Conservation (phyloP, 2,113 vertebrate species). For the Oncorhynchus masou region DNA sequence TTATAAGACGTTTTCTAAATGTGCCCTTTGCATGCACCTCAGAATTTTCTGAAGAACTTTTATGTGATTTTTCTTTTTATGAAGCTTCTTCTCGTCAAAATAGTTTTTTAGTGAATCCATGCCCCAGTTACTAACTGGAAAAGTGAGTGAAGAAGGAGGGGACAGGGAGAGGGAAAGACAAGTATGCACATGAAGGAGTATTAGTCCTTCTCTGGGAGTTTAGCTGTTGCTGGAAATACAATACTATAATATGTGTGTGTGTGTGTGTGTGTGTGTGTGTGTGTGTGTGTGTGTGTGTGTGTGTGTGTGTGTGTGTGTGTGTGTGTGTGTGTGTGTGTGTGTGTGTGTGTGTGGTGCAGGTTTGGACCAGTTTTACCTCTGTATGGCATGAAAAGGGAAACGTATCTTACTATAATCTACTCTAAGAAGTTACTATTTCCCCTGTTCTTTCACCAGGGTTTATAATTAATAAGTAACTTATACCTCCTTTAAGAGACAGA, state of each 20-base stretch:
- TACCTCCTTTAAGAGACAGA: no score
- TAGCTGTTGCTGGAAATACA: conserved; percentile 61
- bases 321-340: background rate
- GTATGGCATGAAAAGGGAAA: conserved; percentile 7
- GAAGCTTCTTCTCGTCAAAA: no score
- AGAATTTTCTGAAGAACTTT: no score
- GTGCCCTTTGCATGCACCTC: no score
- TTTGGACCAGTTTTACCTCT: background rate
- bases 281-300: background rate
- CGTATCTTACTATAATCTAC: conserved; percentile 36
- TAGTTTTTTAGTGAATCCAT: no score
- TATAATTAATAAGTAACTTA: no score
- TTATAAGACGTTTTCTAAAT: no score
- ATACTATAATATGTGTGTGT: conserved; percentile 64
- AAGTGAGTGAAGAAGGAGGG: conserved; percentile 32
- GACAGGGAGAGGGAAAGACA: conserved; percentile 44
- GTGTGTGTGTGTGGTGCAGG: background rate
- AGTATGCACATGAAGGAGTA: conserved; percentile 52
- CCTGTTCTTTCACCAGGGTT: background rate
- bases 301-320: conserved; percentile 27
- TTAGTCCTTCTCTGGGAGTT: conserved; percentile 51
- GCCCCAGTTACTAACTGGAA: background rate
- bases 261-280: conserved; percentile 19
- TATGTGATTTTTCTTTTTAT: no score
- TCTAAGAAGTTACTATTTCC: conserved; percentile 41